Evolutionary conservation across 2,888 invertebrate genomes (phyloP), one percentile per base, ranked within the genome.

Genomic region (Chalcis sispes): DNA sequence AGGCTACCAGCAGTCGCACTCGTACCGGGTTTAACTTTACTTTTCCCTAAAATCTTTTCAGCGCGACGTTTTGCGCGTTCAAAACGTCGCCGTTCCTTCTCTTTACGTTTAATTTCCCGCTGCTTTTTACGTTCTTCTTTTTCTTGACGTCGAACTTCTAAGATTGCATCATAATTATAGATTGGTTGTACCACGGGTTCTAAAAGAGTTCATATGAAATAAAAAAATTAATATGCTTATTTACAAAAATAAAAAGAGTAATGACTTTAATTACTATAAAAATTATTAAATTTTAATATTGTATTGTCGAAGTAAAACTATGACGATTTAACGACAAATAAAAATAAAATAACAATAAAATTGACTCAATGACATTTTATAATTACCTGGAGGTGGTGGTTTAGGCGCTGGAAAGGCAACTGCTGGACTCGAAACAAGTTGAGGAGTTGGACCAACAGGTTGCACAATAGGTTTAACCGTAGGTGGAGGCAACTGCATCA

Each of bases 151-250:
- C 88, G 85, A 0, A 81, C 83, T 58, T 89, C 88, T 20, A 89
- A 80, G 36, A 89, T 89, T 0, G 85, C 88, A 42, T 88, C 88
- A 42, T 89, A 89, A 77, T 89, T 88, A 56, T 89, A 89, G 0
- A 87, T 86, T 0, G 88, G 87, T 50, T 86, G 87, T 10, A 81
- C 78, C 13, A 81, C 61, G 3, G 77, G 75, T 73, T 82, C 83
- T 82, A 40, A n/a, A n/a, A n/a, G n/a, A n/a, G n/a, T n/a, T n/a
- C n/a, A n/a, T n/a, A n/a, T n/a, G n/a, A n/a, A n/a, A n/a, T n/a
- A n/a, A n/a, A n/a, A n/a, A n/a, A n/a, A n/a, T n/a, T n/a, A n/a
- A n/a, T n/a, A n/a, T n/a, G n/a, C n/a, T n/a, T n/a, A n/a, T n/a
- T n/a, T n/a, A n/a, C n/a, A n/a, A n/a, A n/a, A n/a, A n/a, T n/a